Base-by-base conservation (phyloP, 2,888 invertebrate species). In the Mythimna lalbum region DNA sequence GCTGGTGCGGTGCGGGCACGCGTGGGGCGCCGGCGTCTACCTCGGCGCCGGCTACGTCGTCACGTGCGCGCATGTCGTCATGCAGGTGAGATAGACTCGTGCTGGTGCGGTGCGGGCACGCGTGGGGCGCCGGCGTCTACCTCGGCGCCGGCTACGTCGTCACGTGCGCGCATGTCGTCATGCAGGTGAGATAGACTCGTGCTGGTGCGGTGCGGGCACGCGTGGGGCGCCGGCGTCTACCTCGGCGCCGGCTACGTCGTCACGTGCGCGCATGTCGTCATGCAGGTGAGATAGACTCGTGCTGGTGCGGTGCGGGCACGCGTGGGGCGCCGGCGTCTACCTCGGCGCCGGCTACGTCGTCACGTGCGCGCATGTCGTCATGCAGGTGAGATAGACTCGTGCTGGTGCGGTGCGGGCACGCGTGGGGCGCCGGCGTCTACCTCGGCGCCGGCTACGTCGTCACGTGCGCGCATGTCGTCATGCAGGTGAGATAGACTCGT, bases 21-120 rank as follows among this genome's bases (percentile, higher is more conserved):
- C 94, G 78, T 97, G 97, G 97, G 97, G 97, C 63, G 96, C 97
- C 9, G 97, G 97, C 50, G 92, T 97, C 68, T 92, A 91, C 80
- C 88, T 97, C 53, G 93, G 97, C 3, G 93, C 93, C 31, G 97
- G 97, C 0, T 94, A 95, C 81, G 93, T 97, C 63, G 88, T 97
- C 80, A 97, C 97, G 0, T 97, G 97, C 89, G 95, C 97, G 0
- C 97, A 97, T 87, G 97, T 97, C 69, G 96, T 97, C 71, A 93
- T 33, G 33, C 33, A 33, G 33, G 33, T 33, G 33, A 33, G 33
- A 7, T 5, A 33, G 33, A 6, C 7, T 5, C 33, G 33, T 33
- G 33, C 33, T 33, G 33, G 33, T 33, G 33, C 33, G 33, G 1
- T 97, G 97, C 86, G 97, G 97, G 1, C 78, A 87, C 31, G 93